Evolutionary conservation across 2,797 vertebrate genomes (phyloP).

Genomic region (Adrianichthys oophorus): DNA sequence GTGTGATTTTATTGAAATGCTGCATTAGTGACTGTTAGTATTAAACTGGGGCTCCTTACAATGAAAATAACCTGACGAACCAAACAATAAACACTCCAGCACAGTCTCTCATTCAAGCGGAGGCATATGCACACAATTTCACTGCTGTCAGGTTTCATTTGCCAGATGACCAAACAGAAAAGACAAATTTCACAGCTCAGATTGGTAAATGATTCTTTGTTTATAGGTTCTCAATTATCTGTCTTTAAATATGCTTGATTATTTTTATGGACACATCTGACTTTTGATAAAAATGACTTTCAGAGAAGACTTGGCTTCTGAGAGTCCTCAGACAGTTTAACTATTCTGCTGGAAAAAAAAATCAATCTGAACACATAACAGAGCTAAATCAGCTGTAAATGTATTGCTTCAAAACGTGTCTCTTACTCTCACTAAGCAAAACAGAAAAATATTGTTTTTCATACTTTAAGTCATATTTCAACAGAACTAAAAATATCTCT

Average conservation of each 20-base stretch:
- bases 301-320: not conserved
- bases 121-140: slow-evolving; percentile 25
- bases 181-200: slow-evolving; percentile 71
- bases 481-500: too few species aligned
- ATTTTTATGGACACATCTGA: slow-evolving; percentile 7
- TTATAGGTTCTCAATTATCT: slow-evolving; percentile 37
- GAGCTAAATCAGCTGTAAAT: slow-evolving; percentile 4
- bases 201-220: slow-evolving; percentile 62
- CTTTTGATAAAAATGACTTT: slow-evolving; percentile 11
- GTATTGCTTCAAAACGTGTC: not conserved
- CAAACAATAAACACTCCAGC: slow-evolving; percentile 2
- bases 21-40: slow-evolving; percentile 63
- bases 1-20: slow-evolving; percentile 24
- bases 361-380: slow-evolving; percentile 7
- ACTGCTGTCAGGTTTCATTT: slow-evolving; percentile 63
- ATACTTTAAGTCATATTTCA: too few species aligned
- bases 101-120: slow-evolving; percentile 21
- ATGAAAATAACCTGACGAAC: slow-evolving; percentile 16
- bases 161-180: slow-evolving; percentile 57
- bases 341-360: slow-evolving; percentile 1
- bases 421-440: too few species aligned
- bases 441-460: too few species aligned
- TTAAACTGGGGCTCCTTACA: slow-evolving; percentile 15
- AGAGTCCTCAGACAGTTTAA: slow-evolving; percentile 5
- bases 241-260: slow-evolving; percentile 36